Conservation (phyloP, 2,797 vertebrate genomes). For the Synaphobranchus kaupii region DNA sequence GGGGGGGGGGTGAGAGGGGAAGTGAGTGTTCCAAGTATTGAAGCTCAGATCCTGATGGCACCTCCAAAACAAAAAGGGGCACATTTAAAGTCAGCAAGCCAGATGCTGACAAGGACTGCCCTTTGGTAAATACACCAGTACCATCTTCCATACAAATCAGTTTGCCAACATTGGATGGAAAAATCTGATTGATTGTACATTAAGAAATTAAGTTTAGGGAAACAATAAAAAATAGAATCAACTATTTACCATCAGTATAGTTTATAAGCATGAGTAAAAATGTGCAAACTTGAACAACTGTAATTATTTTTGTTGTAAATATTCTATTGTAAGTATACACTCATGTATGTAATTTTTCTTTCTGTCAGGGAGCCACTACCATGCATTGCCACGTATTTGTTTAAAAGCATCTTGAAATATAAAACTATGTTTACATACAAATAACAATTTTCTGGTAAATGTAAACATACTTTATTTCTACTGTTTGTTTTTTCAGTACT, state of each 20-base stretch:
- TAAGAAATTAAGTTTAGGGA: neutral
- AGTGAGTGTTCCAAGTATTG: constrained; percentile 23
- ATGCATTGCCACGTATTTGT: neutral
- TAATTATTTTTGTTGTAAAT: constrained; percentile 27
- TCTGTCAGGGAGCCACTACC: neutral
- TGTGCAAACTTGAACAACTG: constrained; percentile 9
- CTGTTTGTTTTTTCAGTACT: neutral
- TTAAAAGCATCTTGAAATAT: neutral
- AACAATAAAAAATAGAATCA: neutral
- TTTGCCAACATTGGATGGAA: constrained; percentile 2
- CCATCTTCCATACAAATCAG: constrained; percentile 4
- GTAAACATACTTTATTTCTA: neutral
- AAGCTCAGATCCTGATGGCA: constrained; percentile 42
- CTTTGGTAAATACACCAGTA: constrained; percentile 37
- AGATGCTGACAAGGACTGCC: constrained; percentile 41
- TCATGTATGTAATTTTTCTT: neutral
- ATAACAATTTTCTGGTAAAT: neutral
- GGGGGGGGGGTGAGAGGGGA: constrained; percentile 40
- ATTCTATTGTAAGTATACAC: constrained; percentile 12
- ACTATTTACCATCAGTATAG: neutral
- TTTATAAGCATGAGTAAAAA: constrained; percentile 12
- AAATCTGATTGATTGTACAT: neutral
- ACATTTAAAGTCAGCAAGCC: constrained; percentile 69
- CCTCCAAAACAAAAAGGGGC: constrained; percentile 53
- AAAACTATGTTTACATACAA: neutral